These are phyloP conservation scores for Actinopyga echinites DNA, from an alignment of 53 echinoderm and acorn worm genomes.

Conservation along the genomic window DNA sequence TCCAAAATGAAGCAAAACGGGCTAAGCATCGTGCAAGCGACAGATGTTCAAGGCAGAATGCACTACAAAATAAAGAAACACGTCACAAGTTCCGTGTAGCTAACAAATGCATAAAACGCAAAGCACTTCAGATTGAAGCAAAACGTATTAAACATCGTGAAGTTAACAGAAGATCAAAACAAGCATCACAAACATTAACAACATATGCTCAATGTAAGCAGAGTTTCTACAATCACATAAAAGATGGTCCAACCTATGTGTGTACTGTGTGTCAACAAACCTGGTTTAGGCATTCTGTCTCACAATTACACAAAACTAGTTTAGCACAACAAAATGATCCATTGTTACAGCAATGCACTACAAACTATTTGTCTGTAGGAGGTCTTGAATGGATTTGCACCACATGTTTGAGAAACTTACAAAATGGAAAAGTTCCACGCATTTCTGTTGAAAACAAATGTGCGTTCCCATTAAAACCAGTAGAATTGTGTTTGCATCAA, in stretches of 20 bases:
- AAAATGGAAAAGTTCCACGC: slow-evolving; percentile 17
- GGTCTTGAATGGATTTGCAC: slow-evolving; percentile 40
- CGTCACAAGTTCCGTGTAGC: background rate
- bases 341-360: background rate
- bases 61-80: background rate
- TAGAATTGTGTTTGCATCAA: background rate
- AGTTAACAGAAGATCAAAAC: background rate
- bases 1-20: too few species aligned
- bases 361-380: background rate
- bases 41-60: background rate
- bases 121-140: background rate
- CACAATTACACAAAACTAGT: background rate
- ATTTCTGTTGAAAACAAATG: slow-evolving; percentile 18
- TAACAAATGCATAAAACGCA: background rate
- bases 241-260: slow-evolving; percentile 31
- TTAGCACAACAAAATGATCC: background rate
- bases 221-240: background rate
- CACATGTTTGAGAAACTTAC: slow-evolving; percentile 28
- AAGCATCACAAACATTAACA: too few species aligned
- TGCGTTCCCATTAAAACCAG: slow-evolving; percentile 9
- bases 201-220: background rate
- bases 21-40: background rate
- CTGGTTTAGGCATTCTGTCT: slow-evolving; percentile 46
- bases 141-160: background rate
- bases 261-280: slow-evolving; percentile 46